phyloP scores from a whole-genome alignment of 2,797 vertebrate species.

The Poeciliopsis presidionis region DNA sequence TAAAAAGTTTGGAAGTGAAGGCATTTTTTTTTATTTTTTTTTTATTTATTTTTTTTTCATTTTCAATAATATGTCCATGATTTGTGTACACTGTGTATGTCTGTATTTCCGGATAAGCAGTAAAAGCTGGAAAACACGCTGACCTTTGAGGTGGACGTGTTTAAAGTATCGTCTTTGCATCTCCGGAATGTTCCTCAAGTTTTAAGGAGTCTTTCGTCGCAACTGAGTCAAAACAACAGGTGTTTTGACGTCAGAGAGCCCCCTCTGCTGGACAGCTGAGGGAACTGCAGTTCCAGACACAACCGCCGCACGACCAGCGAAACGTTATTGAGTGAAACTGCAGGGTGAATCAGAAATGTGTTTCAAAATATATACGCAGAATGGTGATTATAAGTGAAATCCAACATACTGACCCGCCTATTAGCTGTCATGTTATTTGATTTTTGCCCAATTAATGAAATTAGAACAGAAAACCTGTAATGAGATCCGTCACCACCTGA shows the following conservation, averaged over 20 bases:
- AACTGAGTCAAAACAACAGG: conserved; percentile 5
- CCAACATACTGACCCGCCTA: neutral
- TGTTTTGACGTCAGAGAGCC: neutral
- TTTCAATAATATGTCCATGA: neutral
- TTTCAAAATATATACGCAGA: neutral
- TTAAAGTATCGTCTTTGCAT: neutral
- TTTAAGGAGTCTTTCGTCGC: neutral
- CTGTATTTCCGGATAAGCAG: neutral
- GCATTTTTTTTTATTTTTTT: too few relatives aligned
- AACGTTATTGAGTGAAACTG: neutral
- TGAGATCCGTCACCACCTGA: conserved; percentile 4
- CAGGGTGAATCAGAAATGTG: neutral
- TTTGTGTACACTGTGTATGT: neutral
- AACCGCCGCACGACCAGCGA: neutral
- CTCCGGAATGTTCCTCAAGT: neutral
- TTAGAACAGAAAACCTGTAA: conserved; percentile 8
- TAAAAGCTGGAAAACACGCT: neutral
- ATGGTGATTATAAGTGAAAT: neutral
- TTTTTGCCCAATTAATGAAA: conserved; percentile 6
- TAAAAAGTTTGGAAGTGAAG: neutral
- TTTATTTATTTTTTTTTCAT: too few relatives aligned
- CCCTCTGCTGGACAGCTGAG: conserved; percentile 7
- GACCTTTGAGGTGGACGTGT: neutral
- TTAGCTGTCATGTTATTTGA: neutral
- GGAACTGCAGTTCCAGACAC: conserved; percentile 10